These are phyloP conservation scores for Characodon lateralis DNA, from an alignment of 2,797 vertebrate species.

Conservation along the genomic window DNA sequence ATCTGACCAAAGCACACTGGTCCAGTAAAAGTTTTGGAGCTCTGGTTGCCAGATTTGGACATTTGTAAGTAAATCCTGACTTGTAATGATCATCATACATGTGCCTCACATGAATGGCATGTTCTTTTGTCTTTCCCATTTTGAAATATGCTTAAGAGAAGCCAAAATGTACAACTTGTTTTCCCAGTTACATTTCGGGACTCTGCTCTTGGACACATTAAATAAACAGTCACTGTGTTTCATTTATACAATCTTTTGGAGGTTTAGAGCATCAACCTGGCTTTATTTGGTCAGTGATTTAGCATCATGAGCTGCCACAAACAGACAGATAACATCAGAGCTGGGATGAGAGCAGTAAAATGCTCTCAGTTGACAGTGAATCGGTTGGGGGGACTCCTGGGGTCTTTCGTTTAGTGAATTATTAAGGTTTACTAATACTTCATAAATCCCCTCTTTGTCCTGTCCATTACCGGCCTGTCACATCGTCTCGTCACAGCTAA, in stretches of 20 bases:
- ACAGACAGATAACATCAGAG: slow-evolving; percentile 17
- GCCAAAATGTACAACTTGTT: background rate
- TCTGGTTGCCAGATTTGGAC: background rate
- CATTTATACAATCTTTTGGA: background rate
- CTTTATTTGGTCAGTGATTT: background rate
- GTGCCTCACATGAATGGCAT: background rate
- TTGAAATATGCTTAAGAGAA: background rate
- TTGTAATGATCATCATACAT: background rate
- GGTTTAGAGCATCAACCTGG: background rate
- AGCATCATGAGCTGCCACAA: background rate
- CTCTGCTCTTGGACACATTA: background rate
- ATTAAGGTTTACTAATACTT: slow-evolving; percentile 87
- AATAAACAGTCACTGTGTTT: background rate
- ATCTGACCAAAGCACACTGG: too few relatives aligned
- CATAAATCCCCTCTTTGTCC: slow-evolving; percentile 82
- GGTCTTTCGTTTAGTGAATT: slow-evolving; percentile 79
- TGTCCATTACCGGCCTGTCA: slow-evolving; percentile 84
- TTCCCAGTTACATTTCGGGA: background rate
- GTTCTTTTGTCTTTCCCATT: background rate
- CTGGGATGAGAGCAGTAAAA: slow-evolving; percentile 27
- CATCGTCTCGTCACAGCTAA: slow-evolving; percentile 70
- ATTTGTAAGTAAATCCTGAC: background rate
- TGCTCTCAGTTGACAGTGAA: slow-evolving; percentile 22
- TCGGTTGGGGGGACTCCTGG: slow-evolving; percentile 50
- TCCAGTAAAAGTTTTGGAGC: background rate